A percentile compares a stretch with the other conserved stretches of the same genome.
These are phyloP conservation scores for Microcebus griseorufus DNA, from an alignment of 2,113 vertebrate genomes.

Conservation along the genomic window DNA sequence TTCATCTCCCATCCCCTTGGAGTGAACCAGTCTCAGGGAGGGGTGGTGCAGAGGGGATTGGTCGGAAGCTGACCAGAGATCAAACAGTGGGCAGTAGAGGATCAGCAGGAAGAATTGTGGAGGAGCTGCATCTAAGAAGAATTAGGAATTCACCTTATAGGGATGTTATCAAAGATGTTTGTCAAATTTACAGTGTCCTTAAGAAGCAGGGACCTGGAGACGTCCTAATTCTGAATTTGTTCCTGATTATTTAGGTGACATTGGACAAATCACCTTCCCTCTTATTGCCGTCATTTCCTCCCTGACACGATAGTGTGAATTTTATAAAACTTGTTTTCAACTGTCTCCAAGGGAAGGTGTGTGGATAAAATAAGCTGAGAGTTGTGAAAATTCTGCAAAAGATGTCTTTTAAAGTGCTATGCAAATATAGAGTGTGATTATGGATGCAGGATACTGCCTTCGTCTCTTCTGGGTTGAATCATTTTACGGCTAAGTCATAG, in stretches of 20 bases:
- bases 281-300: background rate
- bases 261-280: background rate
- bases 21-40: background rate
- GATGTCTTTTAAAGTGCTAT: conserved; percentile 21
- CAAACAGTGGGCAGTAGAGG: background rate
- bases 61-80: background rate
- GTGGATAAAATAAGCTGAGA: conserved; percentile 56
- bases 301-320: background rate
- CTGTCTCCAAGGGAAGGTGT: conserved; percentile 32
- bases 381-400: conserved; percentile 19
- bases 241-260: conserved; percentile 2
- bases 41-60: background rate
- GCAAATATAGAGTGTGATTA: background rate
- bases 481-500: background rate
- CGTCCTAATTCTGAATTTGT: background rate
- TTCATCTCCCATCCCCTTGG: background rate
- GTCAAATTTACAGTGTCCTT: background rate
- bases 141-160: background rate
- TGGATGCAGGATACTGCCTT: background rate
- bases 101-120: background rate
- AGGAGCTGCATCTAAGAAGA: background rate
- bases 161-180: background rate
- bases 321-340: background rate
- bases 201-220: background rate
- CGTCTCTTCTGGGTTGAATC: conserved; percentile 9